These are phyloP conservation scores for Diadromus collaris DNA, from an alignment of 2,888 invertebrate genomes.

Conservation along the genomic window DNA sequence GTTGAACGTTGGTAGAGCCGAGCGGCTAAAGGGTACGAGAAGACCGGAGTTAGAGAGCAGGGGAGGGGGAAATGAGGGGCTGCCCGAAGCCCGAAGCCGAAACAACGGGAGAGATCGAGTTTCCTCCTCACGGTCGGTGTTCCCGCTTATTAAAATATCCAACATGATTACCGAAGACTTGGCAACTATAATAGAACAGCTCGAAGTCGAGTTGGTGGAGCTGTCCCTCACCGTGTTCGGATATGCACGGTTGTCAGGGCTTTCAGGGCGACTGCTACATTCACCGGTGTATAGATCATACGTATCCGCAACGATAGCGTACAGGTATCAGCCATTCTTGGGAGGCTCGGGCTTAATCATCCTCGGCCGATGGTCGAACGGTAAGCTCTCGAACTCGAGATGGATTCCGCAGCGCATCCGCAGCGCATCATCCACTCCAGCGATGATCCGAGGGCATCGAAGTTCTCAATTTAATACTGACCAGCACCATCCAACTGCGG, in stretches of 20 bases:
- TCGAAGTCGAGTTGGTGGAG: slow-evolving; percentile 65
- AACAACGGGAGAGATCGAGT: slow-evolving; percentile 62
- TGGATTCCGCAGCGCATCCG: neutral
- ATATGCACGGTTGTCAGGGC: slow-evolving; percentile 34
- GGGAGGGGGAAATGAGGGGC: no score
- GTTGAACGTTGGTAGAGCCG: slow-evolving; percentile 57
- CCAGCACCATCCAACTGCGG: neutral
- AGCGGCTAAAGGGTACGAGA: slow-evolving; percentile 39
- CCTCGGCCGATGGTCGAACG: neutral
- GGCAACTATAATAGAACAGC: slow-evolving; percentile 76
- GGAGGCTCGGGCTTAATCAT: neutral
- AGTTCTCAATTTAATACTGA: neutral
- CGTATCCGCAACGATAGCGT: slow-evolving; percentile 1
- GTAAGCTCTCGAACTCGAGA: neutral
- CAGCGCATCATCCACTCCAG: neutral
- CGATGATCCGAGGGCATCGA: neutral
- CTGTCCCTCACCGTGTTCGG: slow-evolving; percentile 55
- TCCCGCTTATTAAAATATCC: slow-evolving; percentile 78
- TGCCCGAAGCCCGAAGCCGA: slow-evolving; percentile 44
- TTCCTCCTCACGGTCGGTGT: slow-evolving; percentile 69
- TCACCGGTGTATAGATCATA: neutral
- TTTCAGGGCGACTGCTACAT: neutral
- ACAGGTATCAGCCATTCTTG: neutral
- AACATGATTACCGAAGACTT: slow-evolving; percentile 77
- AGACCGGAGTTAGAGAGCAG: slow-evolving; percentile 44